Base-by-base conservation (phyloP, 2,797 vertebrate species). In the Alexandromys oeconomus region DNA sequence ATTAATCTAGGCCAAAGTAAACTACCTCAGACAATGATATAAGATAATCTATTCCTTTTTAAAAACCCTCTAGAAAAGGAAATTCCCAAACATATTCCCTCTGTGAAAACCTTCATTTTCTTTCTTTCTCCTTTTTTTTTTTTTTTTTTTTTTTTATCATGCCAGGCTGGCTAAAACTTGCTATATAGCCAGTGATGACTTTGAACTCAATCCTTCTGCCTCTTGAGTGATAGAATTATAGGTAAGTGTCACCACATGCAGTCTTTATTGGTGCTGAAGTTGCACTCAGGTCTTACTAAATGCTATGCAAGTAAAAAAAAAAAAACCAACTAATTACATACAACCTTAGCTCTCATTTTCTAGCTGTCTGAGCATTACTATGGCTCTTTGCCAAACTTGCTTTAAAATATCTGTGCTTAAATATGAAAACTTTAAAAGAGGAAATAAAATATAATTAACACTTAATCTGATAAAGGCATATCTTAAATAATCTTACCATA, bases 1-100 rank as follows among this genome's bases (percentile, higher is more conserved):
- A 97, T 87, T 69, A 92, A 93, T 67, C 77, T 92, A 71, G 19
- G 92, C 65, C 82, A 93, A 46, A 85, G 82, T 89, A 97, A 96
- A 95, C 43, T 48, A 82, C 31, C 37, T 93, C 63, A 94, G 91
- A 94, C 87, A 97, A 87, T 93, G 43, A 93, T 69, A 94, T 87
- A 89, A 97, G 81, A 37, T 61, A 61, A 27, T 57, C 77, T 85
- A 87, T 92, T 96, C 48, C 37, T 92, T 96, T 95, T 67, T 51
- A 21, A 57, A 76, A 76, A 46, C n/a, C 13, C 67, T 93, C 81
- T 69, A 93, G 34, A 74, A 54, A 94, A 97, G 43, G 79, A 95
- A 96, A 96, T 90, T 96, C 74, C 67, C 63, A 63, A 97, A 94
- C 46, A 85, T 71, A 34, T 82, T 95, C 78, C 43, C 81, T 79